Evolutionary conservation across 2,888 invertebrate species (phyloP).

Genomic region (Diogma glabrata): DNA sequence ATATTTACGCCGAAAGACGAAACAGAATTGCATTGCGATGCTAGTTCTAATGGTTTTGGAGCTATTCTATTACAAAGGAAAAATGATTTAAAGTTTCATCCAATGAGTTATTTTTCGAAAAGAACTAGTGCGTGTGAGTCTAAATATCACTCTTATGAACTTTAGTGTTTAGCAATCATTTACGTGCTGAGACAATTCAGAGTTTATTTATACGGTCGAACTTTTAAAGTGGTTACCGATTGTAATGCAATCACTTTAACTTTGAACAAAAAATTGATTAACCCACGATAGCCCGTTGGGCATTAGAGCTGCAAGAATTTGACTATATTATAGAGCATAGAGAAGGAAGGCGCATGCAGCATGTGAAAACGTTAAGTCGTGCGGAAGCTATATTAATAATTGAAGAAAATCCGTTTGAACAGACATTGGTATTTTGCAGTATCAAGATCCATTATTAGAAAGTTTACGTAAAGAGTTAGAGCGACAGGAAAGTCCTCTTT

Average conservation of each 20-base stretch:
- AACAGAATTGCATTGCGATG: constrained; percentile 26
- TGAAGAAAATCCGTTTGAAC: constrained; percentile 15
- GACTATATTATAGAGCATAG: constrained; percentile 21
- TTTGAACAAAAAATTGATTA: constrained; percentile 18
- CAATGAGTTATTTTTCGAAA: constrained; percentile 25
- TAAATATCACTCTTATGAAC: constrained; percentile 24
- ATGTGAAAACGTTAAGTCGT: constrained; percentile 25
- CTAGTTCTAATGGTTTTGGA: constrained; percentile 21
- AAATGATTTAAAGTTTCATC: constrained; percentile 21
- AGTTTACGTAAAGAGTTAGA: constrained; percentile 18
- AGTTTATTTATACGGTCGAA: constrained; percentile 21
- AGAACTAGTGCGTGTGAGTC: constrained; percentile 21
- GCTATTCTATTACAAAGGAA: constrained; percentile 20
- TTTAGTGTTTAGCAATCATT: constrained; percentile 23
- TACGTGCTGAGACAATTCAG: constrained; percentile 24
- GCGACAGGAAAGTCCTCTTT: constrained; percentile 12
- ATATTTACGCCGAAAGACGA: constrained; percentile 20
- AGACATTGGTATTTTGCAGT: constrained; percentile 15
- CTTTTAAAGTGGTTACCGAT: constrained; percentile 25
- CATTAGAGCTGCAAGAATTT: constrained; percentile 18
- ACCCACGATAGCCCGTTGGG: constrained; percentile 20
- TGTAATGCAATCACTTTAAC: constrained; percentile 21
- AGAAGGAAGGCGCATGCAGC: constrained; percentile 20
- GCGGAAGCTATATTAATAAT: constrained; percentile 13
- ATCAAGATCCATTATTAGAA: constrained; percentile 19